phyloP scores from a whole-genome alignment of 2,113 vertebrate species.

The Halcyon senegalensis region DNA sequence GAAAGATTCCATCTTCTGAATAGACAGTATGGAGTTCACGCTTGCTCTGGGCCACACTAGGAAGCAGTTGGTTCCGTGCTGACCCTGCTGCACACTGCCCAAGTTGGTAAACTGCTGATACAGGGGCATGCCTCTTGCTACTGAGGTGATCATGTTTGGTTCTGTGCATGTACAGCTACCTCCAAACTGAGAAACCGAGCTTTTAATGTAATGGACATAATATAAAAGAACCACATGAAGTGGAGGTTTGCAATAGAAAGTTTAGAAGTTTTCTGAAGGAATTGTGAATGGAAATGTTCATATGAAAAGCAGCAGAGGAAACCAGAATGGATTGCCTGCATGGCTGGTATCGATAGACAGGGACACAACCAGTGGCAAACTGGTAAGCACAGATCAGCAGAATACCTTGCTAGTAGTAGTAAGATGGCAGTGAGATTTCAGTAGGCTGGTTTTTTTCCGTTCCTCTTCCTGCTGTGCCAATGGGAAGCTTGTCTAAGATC shows the following conservation, averaged over 20 bases:
- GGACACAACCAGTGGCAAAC: background rate
- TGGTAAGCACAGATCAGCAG: background rate
- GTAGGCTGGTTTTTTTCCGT: background rate
- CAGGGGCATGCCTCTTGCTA: background rate
- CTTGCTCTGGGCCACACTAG: background rate
- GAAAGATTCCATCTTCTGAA: background rate
- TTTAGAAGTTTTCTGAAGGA: background rate
- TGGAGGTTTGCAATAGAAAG: background rate
- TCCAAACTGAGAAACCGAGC: background rate
- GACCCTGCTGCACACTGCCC: background rate
- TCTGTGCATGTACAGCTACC: background rate
- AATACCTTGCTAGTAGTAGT: background rate
- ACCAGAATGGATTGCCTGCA: background rate
- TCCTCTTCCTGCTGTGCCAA: background rate
- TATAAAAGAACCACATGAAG: background rate
- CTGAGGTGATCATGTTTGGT: background rate
- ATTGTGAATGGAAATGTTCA: background rate
- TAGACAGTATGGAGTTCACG: background rate
- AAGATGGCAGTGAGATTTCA: background rate
- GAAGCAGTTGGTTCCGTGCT: background rate
- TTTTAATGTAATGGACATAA: background rate
- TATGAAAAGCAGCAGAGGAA: background rate
- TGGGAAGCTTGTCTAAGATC: background rate
- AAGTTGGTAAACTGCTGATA: background rate
- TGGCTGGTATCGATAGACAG: background rate